Evolutionary conservation across 2,113 vertebrate genomes (phyloP).

Genomic region (Noctilio leporinus): DNA sequence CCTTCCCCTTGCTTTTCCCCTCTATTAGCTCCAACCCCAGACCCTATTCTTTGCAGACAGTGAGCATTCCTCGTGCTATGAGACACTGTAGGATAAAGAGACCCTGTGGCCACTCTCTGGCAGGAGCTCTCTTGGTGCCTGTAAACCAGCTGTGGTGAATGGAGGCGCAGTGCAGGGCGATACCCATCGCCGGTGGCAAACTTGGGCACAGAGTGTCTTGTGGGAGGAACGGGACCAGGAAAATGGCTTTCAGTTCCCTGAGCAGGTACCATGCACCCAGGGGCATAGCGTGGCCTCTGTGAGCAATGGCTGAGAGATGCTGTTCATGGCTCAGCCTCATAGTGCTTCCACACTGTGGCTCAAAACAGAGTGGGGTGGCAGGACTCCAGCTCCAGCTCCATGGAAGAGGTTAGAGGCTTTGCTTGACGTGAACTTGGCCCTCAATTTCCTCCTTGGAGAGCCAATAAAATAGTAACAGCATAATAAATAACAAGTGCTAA

Average conservation of each 20-base stretch:
- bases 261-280: neutral
- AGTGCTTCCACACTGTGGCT: neutral
- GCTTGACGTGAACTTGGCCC: neutral
- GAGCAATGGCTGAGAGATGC: neutral
- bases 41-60: neutral
- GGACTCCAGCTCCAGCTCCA: neutral
- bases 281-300: neutral
- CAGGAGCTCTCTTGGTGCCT: neutral
- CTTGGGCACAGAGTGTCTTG: neutral
- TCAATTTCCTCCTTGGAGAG: neutral
- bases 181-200: neutral
- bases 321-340: neutral
- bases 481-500: neutral
- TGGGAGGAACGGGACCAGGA: neutral
- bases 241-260: neutral
- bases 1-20: neutral
- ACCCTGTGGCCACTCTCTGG: neutral
- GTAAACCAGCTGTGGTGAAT: neutral
- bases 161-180: neutral
- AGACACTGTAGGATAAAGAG: neutral
- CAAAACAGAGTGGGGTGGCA: neutral
- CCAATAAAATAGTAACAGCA: neutral
- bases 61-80: neutral
- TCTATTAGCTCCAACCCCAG: neutral
- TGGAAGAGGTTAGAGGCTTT: neutral